Evolutionary conservation across 2,797 vertebrate genomes (phyloP), one percentile per base, ranked within the genome.

Genomic region (Cuculus canorus): DNA sequence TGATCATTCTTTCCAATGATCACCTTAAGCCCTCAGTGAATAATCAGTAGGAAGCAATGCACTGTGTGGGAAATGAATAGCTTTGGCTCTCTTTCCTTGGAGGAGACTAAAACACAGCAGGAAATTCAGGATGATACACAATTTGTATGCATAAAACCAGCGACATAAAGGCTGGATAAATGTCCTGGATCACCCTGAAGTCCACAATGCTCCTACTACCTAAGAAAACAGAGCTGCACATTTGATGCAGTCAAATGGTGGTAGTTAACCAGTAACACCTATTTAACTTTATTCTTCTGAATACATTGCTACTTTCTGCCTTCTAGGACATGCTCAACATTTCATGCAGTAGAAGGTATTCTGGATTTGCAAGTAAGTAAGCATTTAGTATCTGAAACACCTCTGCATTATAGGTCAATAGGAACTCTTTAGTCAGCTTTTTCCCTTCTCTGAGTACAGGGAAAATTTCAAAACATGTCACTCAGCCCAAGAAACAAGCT

Each of bases 401-500:
- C 92, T 89, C 73, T 80, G 52, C 69, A 77, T 96, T 94, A 93
- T 41, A 93, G 92, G 92, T 95, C 94, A 97, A 95, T 8, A 66
- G 68, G 87, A 97, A 93, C 21, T 15, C 84, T 95, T 95, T 60
- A 91, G 72, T 97, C 95, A 96, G 95, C 92, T 94, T 96, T 96
- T 93, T 91, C 77, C 50, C 47, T 84, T 88, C 78, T 94, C 71
- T 92, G 69, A 60, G 72, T 60, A 87, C 68, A 90, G 78, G 88
- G 63, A 64, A 86, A 95, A 96, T 94, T 95, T 97, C 88, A 96
- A 97, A 97, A 97, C 68, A 94, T 89, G 73, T 93, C 95, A 97
- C 57, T 97, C 89, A 94, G 76, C 43, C 63, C 59, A 61, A 93
- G 86, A 96, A 96, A 96, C n/a, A 94, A 96, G 91, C 92, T 96